Percentiles rank a stretch among this genome's conserved stretches.
Conservation (phyloP, 2,797 vertebrate genomes). For the Sorex maritimensis region DNA sequence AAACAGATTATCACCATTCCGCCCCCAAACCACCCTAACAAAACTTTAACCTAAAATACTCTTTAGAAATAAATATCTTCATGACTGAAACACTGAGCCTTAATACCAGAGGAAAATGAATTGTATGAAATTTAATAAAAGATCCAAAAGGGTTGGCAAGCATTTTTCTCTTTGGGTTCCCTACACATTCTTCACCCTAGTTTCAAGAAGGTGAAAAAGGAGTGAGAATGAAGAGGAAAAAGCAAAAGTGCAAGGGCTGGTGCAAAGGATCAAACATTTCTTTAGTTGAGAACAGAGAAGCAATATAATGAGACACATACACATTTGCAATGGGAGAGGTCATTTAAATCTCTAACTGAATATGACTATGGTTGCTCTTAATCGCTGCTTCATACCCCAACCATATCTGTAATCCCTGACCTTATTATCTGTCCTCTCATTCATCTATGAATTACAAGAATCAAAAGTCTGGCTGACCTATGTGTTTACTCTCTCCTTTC, state of each 20-base stretch:
- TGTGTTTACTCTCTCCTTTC: conserved; percentile 32
- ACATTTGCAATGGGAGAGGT: background rate
- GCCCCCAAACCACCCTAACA: conserved; percentile 2
- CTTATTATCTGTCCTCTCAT: background rate
- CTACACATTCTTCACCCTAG: conserved; percentile 22
- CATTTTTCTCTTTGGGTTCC: conserved; percentile 55
- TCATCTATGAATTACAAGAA: background rate
- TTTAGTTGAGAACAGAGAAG: background rate
- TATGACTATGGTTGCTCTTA: background rate
- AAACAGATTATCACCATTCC: conserved; percentile 47
- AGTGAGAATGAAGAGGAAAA: background rate
- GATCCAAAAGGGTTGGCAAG: conserved; percentile 58
- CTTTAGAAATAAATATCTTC: conserved; percentile 70
- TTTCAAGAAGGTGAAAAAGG: conserved; percentile 49
- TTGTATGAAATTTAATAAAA: conserved; percentile 61
- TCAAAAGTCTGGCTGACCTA: conserved; percentile 1
- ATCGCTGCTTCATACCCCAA: background rate
- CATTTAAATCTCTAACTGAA: background rate
- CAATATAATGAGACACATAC: conserved; percentile 40
- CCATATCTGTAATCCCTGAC: conserved; percentile 6
- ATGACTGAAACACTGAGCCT: conserved; percentile 22
- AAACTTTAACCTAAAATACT: conserved; percentile 68
- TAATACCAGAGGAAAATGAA: conserved; percentile 60
- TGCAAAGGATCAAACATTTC: conserved; percentile 26
- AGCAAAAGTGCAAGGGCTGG: background rate